phyloP scores from a whole-genome alignment of 1,140 invertebrate genomes.

The Trichonephila inaurata region DNA sequence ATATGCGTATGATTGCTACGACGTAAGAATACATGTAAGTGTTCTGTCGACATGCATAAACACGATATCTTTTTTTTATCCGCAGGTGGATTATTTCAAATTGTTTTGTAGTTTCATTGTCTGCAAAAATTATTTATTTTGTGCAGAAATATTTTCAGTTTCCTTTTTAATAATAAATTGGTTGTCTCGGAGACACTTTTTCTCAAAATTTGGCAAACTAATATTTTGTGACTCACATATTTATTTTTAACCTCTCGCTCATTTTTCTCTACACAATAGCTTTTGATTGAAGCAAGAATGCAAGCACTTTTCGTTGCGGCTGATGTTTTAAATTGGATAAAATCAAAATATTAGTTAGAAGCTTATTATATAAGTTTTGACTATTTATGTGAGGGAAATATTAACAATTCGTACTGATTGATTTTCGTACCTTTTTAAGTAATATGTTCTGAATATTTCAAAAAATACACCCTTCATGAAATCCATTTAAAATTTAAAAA shows the following conservation, averaged over 20 bases:
- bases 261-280: neutral
- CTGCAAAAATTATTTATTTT: conserved; percentile 29
- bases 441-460: too few species aligned
- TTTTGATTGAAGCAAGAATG: neutral
- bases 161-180: neutral
- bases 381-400: too few species aligned
- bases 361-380: neutral
- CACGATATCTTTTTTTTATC: neutral
- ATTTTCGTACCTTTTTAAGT: neutral
- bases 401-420: too few species aligned
- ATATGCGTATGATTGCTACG: neutral
- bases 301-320: neutral
- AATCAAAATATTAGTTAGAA: neutral
- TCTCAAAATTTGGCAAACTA: neutral
- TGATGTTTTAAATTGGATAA: neutral
- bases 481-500: too few species aligned
- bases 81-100: conserved; percentile 41
- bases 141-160: conserved; percentile 5
- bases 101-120: conserved; percentile 17
- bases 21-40: neutral
- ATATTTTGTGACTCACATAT: conserved; percentile 47
- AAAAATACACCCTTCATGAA: too few species aligned
- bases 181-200: neutral
- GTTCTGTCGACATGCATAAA: neutral
- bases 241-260: neutral